phyloP scores from a whole-genome alignment of 2,113 vertebrate species.

The Oceanodroma tethys region DNA sequence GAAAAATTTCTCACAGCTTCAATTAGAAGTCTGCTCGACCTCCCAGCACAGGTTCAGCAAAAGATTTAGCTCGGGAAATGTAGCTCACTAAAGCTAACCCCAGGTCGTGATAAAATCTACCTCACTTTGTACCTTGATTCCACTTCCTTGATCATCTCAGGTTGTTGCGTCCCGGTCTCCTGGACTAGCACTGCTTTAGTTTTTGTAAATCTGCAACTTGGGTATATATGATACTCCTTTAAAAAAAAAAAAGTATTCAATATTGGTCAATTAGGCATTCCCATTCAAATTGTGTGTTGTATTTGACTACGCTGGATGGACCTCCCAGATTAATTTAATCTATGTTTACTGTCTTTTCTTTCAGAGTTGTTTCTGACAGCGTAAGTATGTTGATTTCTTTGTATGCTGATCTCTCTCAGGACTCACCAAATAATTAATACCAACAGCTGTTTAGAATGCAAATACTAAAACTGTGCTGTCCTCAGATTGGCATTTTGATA shows the following conservation, averaged over 20 bases:
- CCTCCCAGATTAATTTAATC: neutral
- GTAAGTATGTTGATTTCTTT: neutral
- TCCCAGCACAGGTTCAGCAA: neutral
- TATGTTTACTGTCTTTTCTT: neutral
- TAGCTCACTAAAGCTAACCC: neutral
- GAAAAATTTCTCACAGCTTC: neutral
- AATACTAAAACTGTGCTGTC: neutral
- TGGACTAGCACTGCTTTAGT: neutral
- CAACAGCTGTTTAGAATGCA: slow-evolving; percentile 24
- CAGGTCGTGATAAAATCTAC: neutral
- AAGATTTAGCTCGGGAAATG: neutral
- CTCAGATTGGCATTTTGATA: neutral
- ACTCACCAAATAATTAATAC: slow-evolving; percentile 33
- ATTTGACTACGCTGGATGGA: neutral
- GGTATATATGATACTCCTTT: neutral
- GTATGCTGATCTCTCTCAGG: neutral
- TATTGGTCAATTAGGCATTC: neutral
- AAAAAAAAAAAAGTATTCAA: neutral
- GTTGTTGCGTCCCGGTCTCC: neutral
- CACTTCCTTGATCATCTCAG: neutral
- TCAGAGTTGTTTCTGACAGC: neutral
- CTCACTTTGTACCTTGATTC: neutral
- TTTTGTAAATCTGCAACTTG: neutral
- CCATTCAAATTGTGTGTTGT: neutral
- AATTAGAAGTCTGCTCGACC: neutral